phyloP scores from a whole-genome alignment of 2,113 vertebrate genomes.

The Ceyx melanurus region DNA sequence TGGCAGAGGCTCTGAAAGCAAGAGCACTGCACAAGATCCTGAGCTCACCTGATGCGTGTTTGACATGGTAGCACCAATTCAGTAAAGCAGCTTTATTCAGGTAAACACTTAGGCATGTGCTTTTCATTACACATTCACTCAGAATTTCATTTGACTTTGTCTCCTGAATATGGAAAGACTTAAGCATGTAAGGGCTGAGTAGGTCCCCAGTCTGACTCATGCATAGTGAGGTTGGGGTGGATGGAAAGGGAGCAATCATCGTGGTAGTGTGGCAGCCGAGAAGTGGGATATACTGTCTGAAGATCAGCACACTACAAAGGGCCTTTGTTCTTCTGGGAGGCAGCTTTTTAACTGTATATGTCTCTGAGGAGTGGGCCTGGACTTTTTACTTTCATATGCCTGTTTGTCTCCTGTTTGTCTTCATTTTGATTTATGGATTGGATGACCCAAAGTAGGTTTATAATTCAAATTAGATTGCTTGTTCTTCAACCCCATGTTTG shows the following conservation, averaged over 20 bases:
- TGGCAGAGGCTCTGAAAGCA: not conserved
- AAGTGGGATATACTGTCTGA: not conserved
- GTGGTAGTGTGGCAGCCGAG: rapidly evolving
- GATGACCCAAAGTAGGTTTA: not conserved
- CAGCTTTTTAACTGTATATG: not conserved
- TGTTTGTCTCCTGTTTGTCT: not conserved
- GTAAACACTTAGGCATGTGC: constrained; percentile 31
- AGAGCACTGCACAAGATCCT: not conserved
- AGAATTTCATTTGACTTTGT: not conserved
- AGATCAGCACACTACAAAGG: not conserved
- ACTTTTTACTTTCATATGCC: not conserved
- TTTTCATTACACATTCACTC: not conserved
- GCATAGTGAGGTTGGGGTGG: not conserved
- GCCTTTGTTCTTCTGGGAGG: not conserved
- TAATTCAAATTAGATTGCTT: not conserved
- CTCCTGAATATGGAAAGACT: constrained; percentile 33
- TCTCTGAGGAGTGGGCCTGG: not conserved
- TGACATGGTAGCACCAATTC: constrained; percentile 20
- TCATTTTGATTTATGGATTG: not conserved
- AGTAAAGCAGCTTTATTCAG: constrained; percentile 20
- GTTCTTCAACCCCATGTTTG: not conserved
- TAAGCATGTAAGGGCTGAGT: constrained; percentile 1
- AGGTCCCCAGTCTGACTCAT: constrained; percentile 8
- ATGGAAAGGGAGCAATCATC: not conserved
- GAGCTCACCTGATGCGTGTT: not conserved